A percentile compares a stretch with the other conserved stretches of the same genome.
Evolutionary conservation across 1,140 invertebrate species (phyloP).

Genomic region (Meloidogyne chitwoodi): DNA sequence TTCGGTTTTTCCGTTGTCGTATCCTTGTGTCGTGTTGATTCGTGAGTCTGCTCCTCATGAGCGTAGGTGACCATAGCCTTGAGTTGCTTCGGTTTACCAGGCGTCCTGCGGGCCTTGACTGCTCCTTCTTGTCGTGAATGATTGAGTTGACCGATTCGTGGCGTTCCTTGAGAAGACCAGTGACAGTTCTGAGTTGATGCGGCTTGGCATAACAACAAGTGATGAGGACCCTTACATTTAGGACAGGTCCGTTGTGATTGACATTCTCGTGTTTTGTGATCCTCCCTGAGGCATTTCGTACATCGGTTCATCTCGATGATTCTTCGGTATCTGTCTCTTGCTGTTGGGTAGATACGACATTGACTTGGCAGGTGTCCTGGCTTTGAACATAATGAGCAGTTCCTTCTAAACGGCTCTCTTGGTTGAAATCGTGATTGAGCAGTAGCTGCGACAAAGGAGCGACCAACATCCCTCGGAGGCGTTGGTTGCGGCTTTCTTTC

Average conservation of each 20-base stretch:
- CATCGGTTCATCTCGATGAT: not conserved
- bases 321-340: not conserved
- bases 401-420: slow-evolving; percentile 10
- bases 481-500: not conserved
- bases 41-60: not conserved
- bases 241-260: not conserved
- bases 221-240: not conserved
- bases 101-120: too few species aligned
- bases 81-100: too few species aligned
- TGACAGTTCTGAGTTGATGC: too few species aligned
- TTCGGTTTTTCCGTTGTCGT: slow-evolving; percentile 7
- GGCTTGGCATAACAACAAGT: too few species aligned
- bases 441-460: not conserved
- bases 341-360: too few species aligned
- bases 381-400: not conserved
- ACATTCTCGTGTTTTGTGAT: not conserved
- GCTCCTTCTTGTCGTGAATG: too few species aligned
- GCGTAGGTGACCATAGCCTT: too few species aligned
- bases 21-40: slow-evolving; percentile 19
- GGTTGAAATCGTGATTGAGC: not conserved
- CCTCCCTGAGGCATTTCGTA: too few species aligned
- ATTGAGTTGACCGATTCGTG: too few species aligned
- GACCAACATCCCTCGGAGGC: not conserved
- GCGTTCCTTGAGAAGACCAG: too few species aligned
- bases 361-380: not conserved